These are phyloP conservation scores for Pangasianodon hypophthalmus DNA, from an alignment of 2,113 vertebrate species.

Conservation along the genomic window DNA sequence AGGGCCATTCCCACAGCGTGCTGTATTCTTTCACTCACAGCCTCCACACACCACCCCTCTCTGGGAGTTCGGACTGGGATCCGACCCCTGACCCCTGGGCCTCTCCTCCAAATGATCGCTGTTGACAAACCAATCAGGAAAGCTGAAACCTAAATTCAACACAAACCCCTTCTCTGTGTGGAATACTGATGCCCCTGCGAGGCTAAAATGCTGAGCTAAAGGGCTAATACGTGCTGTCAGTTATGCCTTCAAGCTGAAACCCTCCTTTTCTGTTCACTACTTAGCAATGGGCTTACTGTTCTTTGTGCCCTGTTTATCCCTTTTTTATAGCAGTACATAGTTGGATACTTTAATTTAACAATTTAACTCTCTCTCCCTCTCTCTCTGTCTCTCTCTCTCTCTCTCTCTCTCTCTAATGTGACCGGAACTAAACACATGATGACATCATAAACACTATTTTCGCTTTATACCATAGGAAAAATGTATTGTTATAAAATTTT, in stretches of 20 bases:
- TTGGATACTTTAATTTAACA: neutral
- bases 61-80: slow-evolving; percentile 18
- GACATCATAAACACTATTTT: neutral
- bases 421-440: neutral
- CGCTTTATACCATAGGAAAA: neutral
- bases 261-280: neutral
- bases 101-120: slow-evolving; percentile 26
- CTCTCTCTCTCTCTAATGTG: neutral
- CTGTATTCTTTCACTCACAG: slow-evolving; percentile 16
- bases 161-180: slow-evolving; percentile 20
- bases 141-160: slow-evolving; percentile 35
- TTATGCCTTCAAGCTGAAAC: neutral
- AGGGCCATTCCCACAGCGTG: slow-evolving; percentile 47
- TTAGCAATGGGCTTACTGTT: neutral
- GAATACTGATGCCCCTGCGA: neutral
- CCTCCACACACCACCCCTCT: slow-evolving; percentile 19
- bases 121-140: slow-evolving; percentile 42
- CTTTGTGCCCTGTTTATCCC: neutral
- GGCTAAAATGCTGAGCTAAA: slow-evolving; percentile 17
- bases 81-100: slow-evolving; percentile 25
- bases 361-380: too few species aligned
- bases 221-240: neutral
- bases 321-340: neutral
- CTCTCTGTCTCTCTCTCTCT: too few species aligned
- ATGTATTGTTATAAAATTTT: neutral